Conservation (phyloP, 2,797 vertebrate genomes). For the Streptopelia turtur region DNA sequence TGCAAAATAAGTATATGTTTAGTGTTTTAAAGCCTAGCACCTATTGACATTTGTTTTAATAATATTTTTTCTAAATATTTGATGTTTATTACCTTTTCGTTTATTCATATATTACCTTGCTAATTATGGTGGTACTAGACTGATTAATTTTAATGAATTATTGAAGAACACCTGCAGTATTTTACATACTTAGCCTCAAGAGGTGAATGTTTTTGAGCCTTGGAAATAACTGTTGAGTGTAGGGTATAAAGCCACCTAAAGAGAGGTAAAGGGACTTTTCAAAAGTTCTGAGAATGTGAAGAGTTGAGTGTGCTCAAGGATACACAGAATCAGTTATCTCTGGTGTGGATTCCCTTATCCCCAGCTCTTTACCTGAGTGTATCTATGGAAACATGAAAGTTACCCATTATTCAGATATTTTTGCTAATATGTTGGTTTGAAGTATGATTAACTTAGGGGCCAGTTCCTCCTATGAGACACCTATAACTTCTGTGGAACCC, state of each 20-base stretch:
- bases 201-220: background rate
- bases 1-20: background rate
- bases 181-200: background rate
- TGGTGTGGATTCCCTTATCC: background rate
- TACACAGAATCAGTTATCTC: background rate
- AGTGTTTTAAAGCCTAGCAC: background rate
- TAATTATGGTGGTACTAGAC: background rate
- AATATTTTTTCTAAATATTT: background rate
- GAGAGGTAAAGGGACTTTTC: background rate
- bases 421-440: background rate
- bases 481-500: rapidly evolving
- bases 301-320: background rate
- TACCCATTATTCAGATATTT: background rate
- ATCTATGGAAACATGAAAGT: background rate
- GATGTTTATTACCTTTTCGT: background rate
- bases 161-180: background rate
- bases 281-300: background rate
- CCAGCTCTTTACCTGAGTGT: background rate
- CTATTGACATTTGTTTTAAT: background rate
- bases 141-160: background rate
- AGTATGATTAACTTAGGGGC: background rate
- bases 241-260: background rate
- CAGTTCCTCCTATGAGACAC: background rate
- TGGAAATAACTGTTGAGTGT: background rate
- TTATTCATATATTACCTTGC: background rate